Evolutionary conservation across 2,888 invertebrate genomes (phyloP).

Genomic region (Lissonota sp.): DNA sequence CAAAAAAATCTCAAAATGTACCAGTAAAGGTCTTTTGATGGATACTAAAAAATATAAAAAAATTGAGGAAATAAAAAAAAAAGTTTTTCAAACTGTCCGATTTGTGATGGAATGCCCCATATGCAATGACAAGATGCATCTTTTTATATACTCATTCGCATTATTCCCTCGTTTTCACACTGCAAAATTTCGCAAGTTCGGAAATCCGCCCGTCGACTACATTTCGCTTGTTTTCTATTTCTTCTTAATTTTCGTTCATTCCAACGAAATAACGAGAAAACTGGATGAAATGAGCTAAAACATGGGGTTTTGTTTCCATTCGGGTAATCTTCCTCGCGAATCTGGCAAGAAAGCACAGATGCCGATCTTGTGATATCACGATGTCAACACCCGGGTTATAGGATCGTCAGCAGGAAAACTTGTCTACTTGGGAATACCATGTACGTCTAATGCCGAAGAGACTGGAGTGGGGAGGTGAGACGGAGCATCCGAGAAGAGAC

Average conservation of each 20-base stretch:
- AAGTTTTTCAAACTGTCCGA: too few species aligned
- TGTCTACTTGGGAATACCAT: slow-evolving; percentile 17
- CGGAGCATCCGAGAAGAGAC: slow-evolving; percentile 48
- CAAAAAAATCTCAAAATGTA: too few species aligned
- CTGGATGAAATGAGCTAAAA: slow-evolving; percentile 25
- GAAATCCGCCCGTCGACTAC: slow-evolving; percentile 67
- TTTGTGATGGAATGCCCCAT: too few species aligned
- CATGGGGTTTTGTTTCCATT: slow-evolving; percentile 11
- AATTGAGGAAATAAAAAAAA: too few species aligned
- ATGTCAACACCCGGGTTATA: slow-evolving; percentile 22
- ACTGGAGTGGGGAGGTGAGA: slow-evolving; percentile 7
- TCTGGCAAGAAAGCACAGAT: neutral
- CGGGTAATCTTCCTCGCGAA: slow-evolving; percentile 6
- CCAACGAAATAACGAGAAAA: slow-evolving; percentile 6
- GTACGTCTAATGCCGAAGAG: slow-evolving; percentile 18
- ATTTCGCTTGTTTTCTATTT: neutral
- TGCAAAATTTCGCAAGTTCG: slow-evolving; percentile 71
- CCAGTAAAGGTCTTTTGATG: too few species aligned
- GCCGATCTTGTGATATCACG: slow-evolving; percentile 22
- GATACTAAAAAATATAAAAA: too few species aligned
- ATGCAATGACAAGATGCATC: slow-evolving; percentile 34
- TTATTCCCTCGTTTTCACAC: slow-evolving; percentile 45
- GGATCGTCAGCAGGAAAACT: slow-evolving; percentile 17
- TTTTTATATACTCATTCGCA: slow-evolving; percentile 49
- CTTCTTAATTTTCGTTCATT: too few species aligned